Evolutionary conservation across 2,797 vertebrate genomes (phyloP).

Genomic region (Cryptoblepharus egeriae): DNA sequence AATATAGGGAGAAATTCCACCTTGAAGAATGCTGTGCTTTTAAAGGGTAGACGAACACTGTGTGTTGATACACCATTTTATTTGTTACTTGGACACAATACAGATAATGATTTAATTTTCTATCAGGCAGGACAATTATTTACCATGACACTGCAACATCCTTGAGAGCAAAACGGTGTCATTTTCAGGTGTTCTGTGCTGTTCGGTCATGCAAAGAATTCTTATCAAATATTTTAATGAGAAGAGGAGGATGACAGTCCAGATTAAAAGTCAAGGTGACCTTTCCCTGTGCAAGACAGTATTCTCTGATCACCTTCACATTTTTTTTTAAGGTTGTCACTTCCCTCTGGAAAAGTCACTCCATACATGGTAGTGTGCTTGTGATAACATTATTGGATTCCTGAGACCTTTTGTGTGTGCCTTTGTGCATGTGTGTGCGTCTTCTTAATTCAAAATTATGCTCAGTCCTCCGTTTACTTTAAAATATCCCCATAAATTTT

Average conservation of each 20-base stretch:
- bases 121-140: slow-evolving; percentile 60
- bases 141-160: slow-evolving; percentile 53
- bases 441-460: background rate
- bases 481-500: background rate
- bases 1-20: slow-evolving; percentile 23
- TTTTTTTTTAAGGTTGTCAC: slow-evolving; percentile 66
- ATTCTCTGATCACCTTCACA: slow-evolving; percentile 59
- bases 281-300: slow-evolving; percentile 70
- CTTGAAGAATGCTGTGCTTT: slow-evolving; percentile 33
- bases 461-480: background rate
- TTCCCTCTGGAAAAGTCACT: slow-evolving; percentile 56
- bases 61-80: slow-evolving; percentile 41
- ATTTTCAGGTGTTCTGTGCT: slow-evolving; percentile 65
- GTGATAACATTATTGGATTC: background rate
- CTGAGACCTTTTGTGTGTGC: background rate
- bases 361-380: slow-evolving; percentile 20
- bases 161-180: slow-evolving; percentile 57
- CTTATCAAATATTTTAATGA: slow-evolving; percentile 83
- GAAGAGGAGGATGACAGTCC: slow-evolving; percentile 72
- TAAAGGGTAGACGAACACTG: slow-evolving; percentile 19
- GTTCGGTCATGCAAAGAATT: slow-evolving; percentile 77
- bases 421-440: background rate
- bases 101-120: slow-evolving; percentile 55
- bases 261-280: slow-evolving; percentile 79
- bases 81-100: slow-evolving; percentile 44